Evolutionary conservation across 1,140 invertebrate species (phyloP).

Genomic region (Trachymyrmex septentrionalis): DNA sequence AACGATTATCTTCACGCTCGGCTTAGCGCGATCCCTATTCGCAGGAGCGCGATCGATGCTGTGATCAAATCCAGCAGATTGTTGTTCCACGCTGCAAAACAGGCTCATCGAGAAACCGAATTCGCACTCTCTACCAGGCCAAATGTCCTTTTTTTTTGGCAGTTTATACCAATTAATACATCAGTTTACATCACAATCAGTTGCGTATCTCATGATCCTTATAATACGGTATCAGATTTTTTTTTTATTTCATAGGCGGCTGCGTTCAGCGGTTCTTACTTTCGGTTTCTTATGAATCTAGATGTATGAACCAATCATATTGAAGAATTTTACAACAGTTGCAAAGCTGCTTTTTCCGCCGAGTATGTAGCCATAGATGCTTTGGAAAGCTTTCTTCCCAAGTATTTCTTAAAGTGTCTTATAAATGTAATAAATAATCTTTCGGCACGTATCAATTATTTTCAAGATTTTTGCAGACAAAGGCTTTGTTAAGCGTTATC

Average conservation of each 20-base stretch:
- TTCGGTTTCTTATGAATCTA: too few species aligned
- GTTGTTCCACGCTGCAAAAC: conserved; percentile 8
- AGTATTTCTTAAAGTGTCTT: background rate
- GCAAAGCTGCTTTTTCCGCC: background rate
- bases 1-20: conserved; percentile 76
- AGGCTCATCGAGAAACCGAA: background rate
- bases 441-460: background rate
- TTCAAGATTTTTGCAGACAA: background rate
- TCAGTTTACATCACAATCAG: too few species aligned
- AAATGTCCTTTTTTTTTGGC: background rate
- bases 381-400: background rate
- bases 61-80: conserved; percentile 24
- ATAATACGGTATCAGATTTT: background rate
- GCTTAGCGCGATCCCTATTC: conserved; percentile 68
- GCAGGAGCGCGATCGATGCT: conserved; percentile 66
- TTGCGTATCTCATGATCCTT: background rate
- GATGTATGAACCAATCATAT: too few species aligned
- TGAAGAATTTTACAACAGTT: too few species aligned
- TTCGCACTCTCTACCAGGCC: background rate
- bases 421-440: background rate
- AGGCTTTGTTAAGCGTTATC: background rate
- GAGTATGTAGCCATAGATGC: background rate
- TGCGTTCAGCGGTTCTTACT: too few species aligned
- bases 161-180: background rate
- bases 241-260: background rate